Conservation (phyloP, 2,888 invertebrate genomes). For the Lasioglossum pauxillum region DNA sequence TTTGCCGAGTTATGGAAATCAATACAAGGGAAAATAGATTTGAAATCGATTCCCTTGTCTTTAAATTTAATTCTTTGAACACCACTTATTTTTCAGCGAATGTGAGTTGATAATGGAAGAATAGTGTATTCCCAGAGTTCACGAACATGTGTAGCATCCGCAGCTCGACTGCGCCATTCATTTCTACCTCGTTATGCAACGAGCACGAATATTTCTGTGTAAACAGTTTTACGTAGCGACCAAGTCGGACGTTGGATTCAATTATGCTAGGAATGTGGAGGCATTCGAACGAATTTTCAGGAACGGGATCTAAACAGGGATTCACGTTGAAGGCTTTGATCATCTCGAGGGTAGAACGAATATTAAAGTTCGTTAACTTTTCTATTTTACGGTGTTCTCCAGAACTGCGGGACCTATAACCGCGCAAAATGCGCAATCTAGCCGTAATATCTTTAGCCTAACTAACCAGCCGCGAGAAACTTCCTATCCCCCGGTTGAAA, state of each 20-base stretch:
- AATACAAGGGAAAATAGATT: too few species aligned
- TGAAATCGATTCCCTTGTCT: too few species aligned
- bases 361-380: slow-evolving; percentile 1
- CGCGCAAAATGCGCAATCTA: neutral
- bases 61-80: neutral
- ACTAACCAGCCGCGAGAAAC: neutral
- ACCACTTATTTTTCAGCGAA: neutral
- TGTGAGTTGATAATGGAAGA: neutral
- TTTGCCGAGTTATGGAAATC: neutral
- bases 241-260: neutral
- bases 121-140: neutral
- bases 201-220: neutral
- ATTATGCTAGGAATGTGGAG: neutral
- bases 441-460: neutral
- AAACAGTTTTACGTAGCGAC: neutral
- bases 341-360: neutral
- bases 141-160: neutral
- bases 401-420: neutral
- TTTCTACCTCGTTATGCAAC: neutral
- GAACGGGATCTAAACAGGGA: neutral
- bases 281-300: neutral
- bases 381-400: neutral
- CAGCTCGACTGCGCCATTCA: neutral
- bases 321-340: neutral
- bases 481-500: neutral